Base-by-base conservation (phyloP, 1,140 invertebrate genomes). In the Leptinotarsa lineolata region DNA sequence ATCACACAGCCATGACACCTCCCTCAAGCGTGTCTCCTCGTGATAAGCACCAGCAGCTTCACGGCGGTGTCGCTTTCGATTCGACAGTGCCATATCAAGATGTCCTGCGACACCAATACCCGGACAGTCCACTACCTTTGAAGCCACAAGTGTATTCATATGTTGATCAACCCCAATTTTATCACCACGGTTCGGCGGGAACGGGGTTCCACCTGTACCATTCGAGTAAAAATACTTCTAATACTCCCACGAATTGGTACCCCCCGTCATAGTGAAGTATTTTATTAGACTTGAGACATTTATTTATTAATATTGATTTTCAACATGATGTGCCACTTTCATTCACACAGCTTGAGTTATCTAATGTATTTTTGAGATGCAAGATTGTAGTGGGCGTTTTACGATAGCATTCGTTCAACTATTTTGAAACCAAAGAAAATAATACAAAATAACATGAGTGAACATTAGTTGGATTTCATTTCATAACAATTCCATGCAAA, bases 21-120 rank as follows among this genome's bases (percentile, higher is more conserved):
- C 96, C 96, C 13, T 95, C 95, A 1, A 97, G 95, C 2, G 95
- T 97, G 0, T 97, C 96, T 11, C 96, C 96, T 1, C 88, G 95
- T 63, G 95, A 97, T 80, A 96, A 94, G 83, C 91, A 92, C 82
- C 90, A 90, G 77, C 90, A 89, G 74, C 84, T 86, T 11, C 87
- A 86, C 83, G 78, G 76, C 39, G 78, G 77, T 21, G 82, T 83
- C 1, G 70, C 82, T 20, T 85, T 76, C 79, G 87, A 81, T 80
- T 85, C 77, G 74, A 78, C 73, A 82, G 85, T 72, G 79, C 87
- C 84, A 78, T 88, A 83, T 85, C 88, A 82, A 84, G 88, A 75
- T 81, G 90, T 90, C 78, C 87, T 89, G n/a, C 85, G 87, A 39
- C 89, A 88, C 72, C 88, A 89, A 77, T 90, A 90, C 77, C 90